Base-by-base conservation (phyloP, 2,113 vertebrate genomes). In the Octodon degus region DNA sequence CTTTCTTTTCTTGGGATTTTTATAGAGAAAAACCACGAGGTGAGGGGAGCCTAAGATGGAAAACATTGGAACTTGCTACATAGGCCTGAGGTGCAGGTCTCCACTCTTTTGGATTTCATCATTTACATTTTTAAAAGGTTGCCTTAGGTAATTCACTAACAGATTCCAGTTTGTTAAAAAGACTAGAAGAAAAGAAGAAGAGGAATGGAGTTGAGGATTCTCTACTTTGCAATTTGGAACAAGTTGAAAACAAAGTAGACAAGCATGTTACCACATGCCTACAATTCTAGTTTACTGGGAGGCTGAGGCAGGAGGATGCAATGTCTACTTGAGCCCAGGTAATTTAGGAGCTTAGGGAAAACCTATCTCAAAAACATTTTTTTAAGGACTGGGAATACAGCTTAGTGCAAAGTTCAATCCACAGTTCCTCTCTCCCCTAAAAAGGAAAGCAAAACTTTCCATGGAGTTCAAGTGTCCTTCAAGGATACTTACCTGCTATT, bases 81-180 rank as follows among this genome's bases (percentile, higher is more conserved):
- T 55, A 12, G 53, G 53, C 53, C 12, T 55, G 50, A 53, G 12
- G 50, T 67, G 37, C 2, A 34, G 32, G 47, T 76, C 60, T 86
- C 88, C 67, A 32, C 24, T 76, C 60, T 76, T 68, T 81, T 70
- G 4, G 7, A 50, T 77, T 43, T 76, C 40, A 62, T 85, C 60
- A 72, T 65, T 77, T 92, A 72, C 25, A 55, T 82, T 81, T 89
- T 92, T 22, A 50, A 85, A 63, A 89, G 77, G 60, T 72, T 79
- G 30, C 19, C 68, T 47, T 55, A 47, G 76, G 53, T 90, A 16
- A 13, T 94, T 87, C 74, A 40, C 65, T 47, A 24, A 76, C 20
- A 76, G 80, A 25, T 80, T 88, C 65, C 70, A 16, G 5, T 43
- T 30, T 68, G 4, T 88, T 86, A 84, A 55, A 80, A 85, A 84